phyloP scores from a whole-genome alignment of 2,113 vertebrate species.

The Caranx melampygus region DNA sequence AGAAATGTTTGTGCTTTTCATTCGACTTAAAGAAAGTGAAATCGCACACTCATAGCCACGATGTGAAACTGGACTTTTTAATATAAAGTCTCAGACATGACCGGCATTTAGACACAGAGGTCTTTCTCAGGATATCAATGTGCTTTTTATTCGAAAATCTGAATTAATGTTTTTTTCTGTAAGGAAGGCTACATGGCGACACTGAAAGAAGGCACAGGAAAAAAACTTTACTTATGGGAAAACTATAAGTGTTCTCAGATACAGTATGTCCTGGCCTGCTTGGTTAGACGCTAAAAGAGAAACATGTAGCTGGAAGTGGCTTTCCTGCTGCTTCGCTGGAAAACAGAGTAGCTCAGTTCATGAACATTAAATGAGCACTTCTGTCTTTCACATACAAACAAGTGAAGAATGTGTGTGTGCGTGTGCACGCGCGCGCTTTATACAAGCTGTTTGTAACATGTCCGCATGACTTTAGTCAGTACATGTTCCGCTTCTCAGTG shows the following conservation, averaged over 20 bases:
- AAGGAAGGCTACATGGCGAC: not conserved
- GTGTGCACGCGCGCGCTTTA: slow-evolving; percentile 24
- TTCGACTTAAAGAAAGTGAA: not conserved
- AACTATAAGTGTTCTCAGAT: not conserved
- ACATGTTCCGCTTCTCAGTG: slow-evolving; percentile 17
- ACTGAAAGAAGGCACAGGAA: not conserved
- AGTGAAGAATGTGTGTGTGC: not conserved
- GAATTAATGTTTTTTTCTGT: slow-evolving; percentile 32
- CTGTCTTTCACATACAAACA: not conserved
- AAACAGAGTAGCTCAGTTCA: slow-evolving; percentile 42
- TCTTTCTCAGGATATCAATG: too few species aligned
- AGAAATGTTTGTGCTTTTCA: not conserved
- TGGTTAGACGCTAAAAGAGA: slow-evolving; percentile 15
- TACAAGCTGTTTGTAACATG: slow-evolving; percentile 35
- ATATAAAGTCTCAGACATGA: too few species aligned
- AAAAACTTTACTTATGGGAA: not conserved
- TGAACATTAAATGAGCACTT: slow-evolving; percentile 64
- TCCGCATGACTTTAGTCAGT: slow-evolving; percentile 49
- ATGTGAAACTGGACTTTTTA: too few species aligned
- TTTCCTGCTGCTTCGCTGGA: slow-evolving; percentile 35
- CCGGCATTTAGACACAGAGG: too few species aligned
- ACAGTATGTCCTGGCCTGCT: not conserved
- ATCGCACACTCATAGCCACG: too few species aligned
- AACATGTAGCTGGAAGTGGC: slow-evolving; percentile 18
- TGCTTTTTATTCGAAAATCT: slow-evolving; percentile 25